A percentile compares a stretch with the other conserved stretches of the same genome.
These are phyloP conservation scores for Antheraea mylitta DNA, from an alignment of 1,140 invertebrate genomes.

Conservation along the genomic window DNA sequence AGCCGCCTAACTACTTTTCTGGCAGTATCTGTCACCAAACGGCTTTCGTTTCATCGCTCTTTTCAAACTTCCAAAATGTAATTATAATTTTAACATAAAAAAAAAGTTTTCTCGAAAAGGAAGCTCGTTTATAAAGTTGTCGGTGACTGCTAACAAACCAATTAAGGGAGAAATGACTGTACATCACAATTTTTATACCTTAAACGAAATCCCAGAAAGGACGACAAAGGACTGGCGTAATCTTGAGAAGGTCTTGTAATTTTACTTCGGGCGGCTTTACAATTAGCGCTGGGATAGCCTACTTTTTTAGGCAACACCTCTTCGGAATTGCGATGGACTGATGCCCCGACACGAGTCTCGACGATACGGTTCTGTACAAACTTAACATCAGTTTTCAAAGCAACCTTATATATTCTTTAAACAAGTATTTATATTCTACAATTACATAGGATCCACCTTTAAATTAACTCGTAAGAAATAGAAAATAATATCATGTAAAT, in stretches of 20 bases:
- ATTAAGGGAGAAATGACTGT: conserved; percentile 25
- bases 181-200: conserved; percentile 19
- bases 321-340: conserved; percentile 8
- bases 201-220: conserved; percentile 14
- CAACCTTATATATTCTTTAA: conserved; percentile 17
- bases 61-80: conserved; percentile 18
- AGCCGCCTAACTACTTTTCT: not conserved
- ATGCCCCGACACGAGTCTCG: not conserved
- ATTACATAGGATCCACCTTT: not conserved
- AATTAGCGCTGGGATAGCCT: conserved; percentile 21
- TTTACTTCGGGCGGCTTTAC: conserved; percentile 14
- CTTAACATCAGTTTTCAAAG: conserved; percentile 19
- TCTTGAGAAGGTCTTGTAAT: conserved; percentile 27
- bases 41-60: not conserved
- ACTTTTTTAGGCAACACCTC: conserved; percentile 27
- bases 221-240: conserved; percentile 21
- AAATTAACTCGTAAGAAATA: too few relatives aligned
- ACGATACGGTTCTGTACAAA: conserved; percentile 6
- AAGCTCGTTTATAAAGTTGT: conserved; percentile 23
- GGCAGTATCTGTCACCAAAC: not conserved
- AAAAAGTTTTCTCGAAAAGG: conserved; percentile 19
- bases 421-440: conserved; percentile 14
- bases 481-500: too few relatives aligned
- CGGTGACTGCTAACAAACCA: conserved; percentile 25
- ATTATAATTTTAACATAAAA: conserved; percentile 23